These are phyloP conservation scores for Pterostichus niger DNA, from an alignment of 2,888 invertebrate species.

Conservation along the genomic window DNA sequence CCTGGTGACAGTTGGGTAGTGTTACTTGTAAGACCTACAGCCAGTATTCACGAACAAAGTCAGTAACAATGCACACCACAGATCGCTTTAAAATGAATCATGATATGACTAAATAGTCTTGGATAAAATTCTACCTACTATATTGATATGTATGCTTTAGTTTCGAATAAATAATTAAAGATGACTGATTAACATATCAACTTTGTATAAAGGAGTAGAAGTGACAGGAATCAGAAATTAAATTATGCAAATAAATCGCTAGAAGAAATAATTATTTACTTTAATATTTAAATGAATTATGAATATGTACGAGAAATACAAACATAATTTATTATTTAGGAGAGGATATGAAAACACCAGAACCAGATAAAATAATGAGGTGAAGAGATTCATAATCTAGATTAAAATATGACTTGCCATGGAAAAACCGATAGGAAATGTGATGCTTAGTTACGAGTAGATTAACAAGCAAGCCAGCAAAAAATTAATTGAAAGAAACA, in stretches of 20 bases:
- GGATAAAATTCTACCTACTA: too few relatives aligned
- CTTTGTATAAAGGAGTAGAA: not conserved
- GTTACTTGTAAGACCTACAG: too few relatives aligned
- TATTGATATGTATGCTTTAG: too few relatives aligned
- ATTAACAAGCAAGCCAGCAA: slow-evolving; percentile 28
- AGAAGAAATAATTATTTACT: not conserved
- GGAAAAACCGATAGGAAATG: slow-evolving; percentile 24
- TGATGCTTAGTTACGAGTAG: slow-evolving; percentile 26
- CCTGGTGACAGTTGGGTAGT: too few relatives aligned
- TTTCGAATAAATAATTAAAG: too few relatives aligned
- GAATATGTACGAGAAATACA: too few relatives aligned
- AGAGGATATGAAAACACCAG: slow-evolving; percentile 16
- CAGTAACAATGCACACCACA: too few relatives aligned
- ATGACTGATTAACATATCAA: too few relatives aligned
- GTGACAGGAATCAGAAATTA: slow-evolving; percentile 3
- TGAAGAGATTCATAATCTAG: slow-evolving; percentile 23
- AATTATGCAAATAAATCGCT: not conserved
- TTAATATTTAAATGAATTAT: not conserved
- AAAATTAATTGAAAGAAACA: slow-evolving; percentile 17
- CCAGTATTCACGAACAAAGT: too few relatives aligned
- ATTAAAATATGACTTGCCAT: slow-evolving; percentile 27
- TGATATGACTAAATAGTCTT: too few relatives aligned
- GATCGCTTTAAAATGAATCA: too few relatives aligned
- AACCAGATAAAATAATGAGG: slow-evolving; percentile 44
- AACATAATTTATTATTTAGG: slow-evolving; percentile 6